Evolutionary conservation across 2,113 vertebrate genomes (phyloP), one percentile per base, ranked within the genome.

Genomic region (Salvelinus namaycush): DNA sequence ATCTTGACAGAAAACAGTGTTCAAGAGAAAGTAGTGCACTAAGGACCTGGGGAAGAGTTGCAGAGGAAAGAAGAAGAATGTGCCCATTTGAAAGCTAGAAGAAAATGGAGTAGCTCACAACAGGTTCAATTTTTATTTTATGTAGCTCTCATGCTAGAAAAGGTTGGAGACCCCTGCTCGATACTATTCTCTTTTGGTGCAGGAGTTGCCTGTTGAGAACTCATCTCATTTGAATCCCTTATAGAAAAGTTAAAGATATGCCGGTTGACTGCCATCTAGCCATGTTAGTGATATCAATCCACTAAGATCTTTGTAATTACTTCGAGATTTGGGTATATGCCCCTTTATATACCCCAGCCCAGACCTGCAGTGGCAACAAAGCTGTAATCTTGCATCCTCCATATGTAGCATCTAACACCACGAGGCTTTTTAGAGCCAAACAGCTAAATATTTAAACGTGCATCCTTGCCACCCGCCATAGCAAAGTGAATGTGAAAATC

Each of bases 401-500:
- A 69, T 76, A 68, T 75, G 68, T 75, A 27, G 1, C 34, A 34
- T 34, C 1, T n/a, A 51, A 66, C 14, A 49, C 29, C 22, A 16
- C 8, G 1, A 39, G 48, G 16, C 9, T 67, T 51, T 67, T 27
- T 3, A 68, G n/a, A 54, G 51, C 26, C 68, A 69, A 76, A 69
- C 44, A 51, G 66, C 29, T 76, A n/a, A 34, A 57, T 57, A 69
- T 76, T 69, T 68, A 24, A 75, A 75, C 48, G 13, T 27, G 31
- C 29, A 26, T 22, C 29, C 24, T 31, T 57, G 26, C 27, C 48
- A 31, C 26, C 29, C 48, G 8, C 27, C 18, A 8, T 68, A 20
- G 29, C 27, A 31, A 39, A 68, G 65, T n/a, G 5, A 59, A 74
- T 69, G 54, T 74, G 12, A 68, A n/a, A 72, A 49, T 27, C 13